Percentiles rank a stretch among this genome's conserved stretches.
Evolutionary conservation across 2,113 vertebrate genomes (phyloP).

Genomic region (Pyrgilauda ruficollis): DNA sequence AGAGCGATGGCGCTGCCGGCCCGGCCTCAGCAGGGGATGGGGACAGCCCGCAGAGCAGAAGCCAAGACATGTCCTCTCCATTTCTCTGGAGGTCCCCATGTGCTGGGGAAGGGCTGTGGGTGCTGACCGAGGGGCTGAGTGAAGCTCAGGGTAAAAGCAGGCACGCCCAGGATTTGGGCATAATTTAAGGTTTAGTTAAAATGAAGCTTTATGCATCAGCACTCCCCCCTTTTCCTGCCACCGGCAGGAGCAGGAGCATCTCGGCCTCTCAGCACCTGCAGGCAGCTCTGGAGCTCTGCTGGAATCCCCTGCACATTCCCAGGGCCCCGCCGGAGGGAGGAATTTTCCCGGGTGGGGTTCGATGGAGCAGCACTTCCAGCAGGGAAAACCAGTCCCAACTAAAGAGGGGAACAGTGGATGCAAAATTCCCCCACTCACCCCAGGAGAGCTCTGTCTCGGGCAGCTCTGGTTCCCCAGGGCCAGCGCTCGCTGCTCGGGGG

Average conservation of each 20-base stretch:
- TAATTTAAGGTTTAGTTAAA: neutral
- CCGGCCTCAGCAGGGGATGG: fast-evolving
- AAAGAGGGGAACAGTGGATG: neutral
- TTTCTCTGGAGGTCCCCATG: neutral
- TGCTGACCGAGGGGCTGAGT: neutral
- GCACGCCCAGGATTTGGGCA: neutral
- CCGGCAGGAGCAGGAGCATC: fast-evolving
- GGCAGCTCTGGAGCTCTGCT: neutral
- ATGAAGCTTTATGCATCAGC: neutral
- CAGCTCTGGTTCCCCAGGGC: fast-evolving
- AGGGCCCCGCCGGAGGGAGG: fast-evolving
- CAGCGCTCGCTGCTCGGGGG: fast-evolving
- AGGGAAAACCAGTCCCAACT: neutral
- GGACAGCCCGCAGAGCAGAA: neutral
- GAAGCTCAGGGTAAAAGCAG: neutral
- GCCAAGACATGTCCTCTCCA: fast-evolving
- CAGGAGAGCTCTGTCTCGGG: neutral
- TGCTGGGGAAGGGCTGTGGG: neutral
- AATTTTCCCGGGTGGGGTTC: neutral
- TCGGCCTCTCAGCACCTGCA: neutral
- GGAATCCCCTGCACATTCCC: fast-evolving
- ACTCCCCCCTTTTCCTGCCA: neutral
- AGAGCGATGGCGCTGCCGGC: neutral
- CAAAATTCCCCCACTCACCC: fast-evolving
- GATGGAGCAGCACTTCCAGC: neutral